Conservation (phyloP, 2,113 vertebrate genomes). For the Hemichromis elongatus region DNA sequence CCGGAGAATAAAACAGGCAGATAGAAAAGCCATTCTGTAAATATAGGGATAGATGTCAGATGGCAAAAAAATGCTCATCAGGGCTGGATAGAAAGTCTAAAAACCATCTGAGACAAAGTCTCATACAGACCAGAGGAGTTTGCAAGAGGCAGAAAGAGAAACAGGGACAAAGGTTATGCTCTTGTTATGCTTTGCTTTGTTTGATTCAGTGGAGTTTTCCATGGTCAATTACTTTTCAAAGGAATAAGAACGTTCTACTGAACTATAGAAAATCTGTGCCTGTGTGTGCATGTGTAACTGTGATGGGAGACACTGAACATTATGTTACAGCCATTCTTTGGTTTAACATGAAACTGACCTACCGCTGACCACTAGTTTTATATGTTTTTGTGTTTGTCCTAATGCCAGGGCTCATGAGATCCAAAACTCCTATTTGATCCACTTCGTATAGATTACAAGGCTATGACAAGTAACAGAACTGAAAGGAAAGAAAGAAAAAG, state of each 20-base stretch:
- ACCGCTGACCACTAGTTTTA: not conserved
- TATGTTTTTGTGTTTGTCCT: not conserved
- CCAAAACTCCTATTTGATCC: not conserved
- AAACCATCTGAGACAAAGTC: constrained; percentile 16
- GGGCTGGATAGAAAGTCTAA: not conserved
- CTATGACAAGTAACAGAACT: not conserved
- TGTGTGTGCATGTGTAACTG: not conserved
- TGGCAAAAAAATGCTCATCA: not conserved
- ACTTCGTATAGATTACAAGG: not conserved
- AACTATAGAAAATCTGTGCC: not conserved
- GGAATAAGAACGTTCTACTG: not conserved
- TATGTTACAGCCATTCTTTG: not conserved
- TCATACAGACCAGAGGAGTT: not conserved
- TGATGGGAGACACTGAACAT: not conserved
- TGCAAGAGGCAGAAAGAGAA: not conserved
- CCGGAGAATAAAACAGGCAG: not conserved
- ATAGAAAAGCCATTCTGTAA: constrained; percentile 9
- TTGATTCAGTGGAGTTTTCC: constrained; percentile 17
- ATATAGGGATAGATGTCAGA: not conserved
- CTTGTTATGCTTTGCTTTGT: constrained; percentile 13
- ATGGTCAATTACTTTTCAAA: not conserved
- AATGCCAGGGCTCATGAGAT: not conserved
- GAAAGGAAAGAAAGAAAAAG: not conserved
- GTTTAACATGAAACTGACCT: not conserved
- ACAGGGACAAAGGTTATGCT: constrained; percentile 3